Conservation (phyloP, 2,797 vertebrate genomes). For the Falco rusticolus region DNA sequence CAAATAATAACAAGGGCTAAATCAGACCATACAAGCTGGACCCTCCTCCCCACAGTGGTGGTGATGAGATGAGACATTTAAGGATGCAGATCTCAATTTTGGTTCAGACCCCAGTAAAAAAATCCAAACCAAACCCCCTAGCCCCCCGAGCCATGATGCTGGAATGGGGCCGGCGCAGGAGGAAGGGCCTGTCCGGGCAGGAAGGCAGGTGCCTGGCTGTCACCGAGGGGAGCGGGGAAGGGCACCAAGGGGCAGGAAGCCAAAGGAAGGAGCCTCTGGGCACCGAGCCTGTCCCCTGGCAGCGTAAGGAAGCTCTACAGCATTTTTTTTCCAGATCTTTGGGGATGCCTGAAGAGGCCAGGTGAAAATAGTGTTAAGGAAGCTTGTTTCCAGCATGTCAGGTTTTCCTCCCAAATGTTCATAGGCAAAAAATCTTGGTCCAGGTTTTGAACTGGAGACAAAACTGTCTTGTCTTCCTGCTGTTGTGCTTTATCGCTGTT, state of each 20-base stretch:
- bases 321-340: not conserved
- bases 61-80: not conserved
- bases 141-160: not conserved
- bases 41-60: not conserved
- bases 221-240: not conserved
- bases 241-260: not conserved
- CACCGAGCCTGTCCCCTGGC: not conserved
- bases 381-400: not conserved
- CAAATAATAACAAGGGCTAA: not conserved
- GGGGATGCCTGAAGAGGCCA: not conserved
- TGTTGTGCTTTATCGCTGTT: not conserved
- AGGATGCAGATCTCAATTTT: not conserved
- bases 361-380: not conserved
- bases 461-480: not conserved
- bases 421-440: not conserved
- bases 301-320: not conserved
- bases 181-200: not conserved
- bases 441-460: not conserved
- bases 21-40: not conserved
- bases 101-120: not conserved
- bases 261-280: not conserved
- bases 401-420: not conserved
- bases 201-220: not conserved
- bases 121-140: not conserved
- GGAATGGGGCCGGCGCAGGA: not conserved